A percentile compares a stretch with the other conserved stretches of the same genome.
Evolutionary conservation across 1,140 invertebrate species (phyloP).

Genomic region (Zaprionus ghesquierei): DNA sequence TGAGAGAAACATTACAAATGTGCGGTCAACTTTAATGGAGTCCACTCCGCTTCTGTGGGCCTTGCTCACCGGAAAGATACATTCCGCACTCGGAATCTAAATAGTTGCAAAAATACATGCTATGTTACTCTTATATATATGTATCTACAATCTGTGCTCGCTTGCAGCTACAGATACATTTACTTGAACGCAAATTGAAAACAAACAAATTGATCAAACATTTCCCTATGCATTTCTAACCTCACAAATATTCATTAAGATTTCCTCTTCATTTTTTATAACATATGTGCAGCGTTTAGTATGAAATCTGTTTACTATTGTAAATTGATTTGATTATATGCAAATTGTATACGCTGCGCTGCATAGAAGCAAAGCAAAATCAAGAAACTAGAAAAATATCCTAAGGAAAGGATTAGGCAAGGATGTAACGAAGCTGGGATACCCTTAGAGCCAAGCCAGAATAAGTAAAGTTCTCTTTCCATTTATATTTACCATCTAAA

Average conservation of each 20-base stretch:
- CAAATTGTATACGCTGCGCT: slow-evolving; percentile 22
- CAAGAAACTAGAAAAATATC: not conserved
- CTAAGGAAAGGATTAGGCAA: no score
- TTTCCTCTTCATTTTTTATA: slow-evolving; percentile 2
- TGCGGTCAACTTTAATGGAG: slow-evolving; percentile 47
- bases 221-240: slow-evolving; percentile 34
- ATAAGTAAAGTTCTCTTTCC: no score
- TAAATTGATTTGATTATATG: slow-evolving; percentile 53
- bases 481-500: not conserved
- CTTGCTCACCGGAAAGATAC: not conserved
- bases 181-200: slow-evolving; percentile 61
- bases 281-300: slow-evolving; percentile 41
- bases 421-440: not conserved
- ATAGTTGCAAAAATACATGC: not conserved
- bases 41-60: not conserved
- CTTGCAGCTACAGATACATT: slow-evolving; percentile 44
- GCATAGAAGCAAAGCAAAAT: slow-evolving; percentile 12
- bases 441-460: not conserved
- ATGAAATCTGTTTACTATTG: slow-evolving; percentile 53
- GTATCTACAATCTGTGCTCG: slow-evolving; percentile 18
- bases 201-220: slow-evolving; percentile 57
- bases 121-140: not conserved
- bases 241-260: not conserved
- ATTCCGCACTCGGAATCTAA: not conserved
- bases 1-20: slow-evolving; percentile 52